Conservation (phyloP, 2,113 vertebrate species). For the Paramormyrops kingsleyae region DNA sequence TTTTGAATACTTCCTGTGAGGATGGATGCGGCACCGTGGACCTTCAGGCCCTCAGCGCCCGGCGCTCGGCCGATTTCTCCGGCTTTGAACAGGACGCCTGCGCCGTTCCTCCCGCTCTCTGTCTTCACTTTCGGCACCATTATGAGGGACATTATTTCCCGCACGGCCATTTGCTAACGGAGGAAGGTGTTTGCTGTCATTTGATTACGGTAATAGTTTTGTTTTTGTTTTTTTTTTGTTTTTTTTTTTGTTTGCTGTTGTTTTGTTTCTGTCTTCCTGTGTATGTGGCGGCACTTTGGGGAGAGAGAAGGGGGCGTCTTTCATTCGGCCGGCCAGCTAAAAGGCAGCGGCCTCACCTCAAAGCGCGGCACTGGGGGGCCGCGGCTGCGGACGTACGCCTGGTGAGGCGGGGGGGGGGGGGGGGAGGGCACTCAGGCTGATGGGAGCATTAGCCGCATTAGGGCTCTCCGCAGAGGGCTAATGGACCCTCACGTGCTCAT, state of each 20-base stretch:
- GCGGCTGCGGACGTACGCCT: constrained; percentile 34
- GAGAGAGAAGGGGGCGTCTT: constrained; percentile 36
- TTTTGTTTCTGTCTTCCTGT: background rate
- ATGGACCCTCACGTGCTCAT: constrained; percentile 30
- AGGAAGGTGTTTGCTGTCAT: constrained; percentile 46
- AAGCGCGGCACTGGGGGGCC: constrained; percentile 39
- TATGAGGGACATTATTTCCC: constrained; percentile 33
- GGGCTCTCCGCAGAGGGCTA: constrained; percentile 40
- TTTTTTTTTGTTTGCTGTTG: background rate
- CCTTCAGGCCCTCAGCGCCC: background rate
- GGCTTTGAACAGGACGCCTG: background rate
- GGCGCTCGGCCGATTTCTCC: background rate
- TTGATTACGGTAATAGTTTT: constrained; percentile 43
- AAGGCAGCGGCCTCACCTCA: constrained; percentile 40
- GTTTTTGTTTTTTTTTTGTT: background rate
- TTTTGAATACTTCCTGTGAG: background rate
- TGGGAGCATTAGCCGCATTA: constrained; percentile 47
- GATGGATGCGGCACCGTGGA: background rate
- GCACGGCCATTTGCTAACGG: constrained; percentile 44
- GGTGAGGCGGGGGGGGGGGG: constrained; percentile 29
- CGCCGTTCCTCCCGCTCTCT: background rate
- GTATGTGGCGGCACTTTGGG: constrained; percentile 35
- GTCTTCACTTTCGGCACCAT: background rate
- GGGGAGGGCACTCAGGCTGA: constrained; percentile 45
- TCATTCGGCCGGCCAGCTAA: constrained; percentile 38